phyloP scores from a whole-genome alignment of 2,888 invertebrate genomes.

The Congeria kusceri region DNA sequence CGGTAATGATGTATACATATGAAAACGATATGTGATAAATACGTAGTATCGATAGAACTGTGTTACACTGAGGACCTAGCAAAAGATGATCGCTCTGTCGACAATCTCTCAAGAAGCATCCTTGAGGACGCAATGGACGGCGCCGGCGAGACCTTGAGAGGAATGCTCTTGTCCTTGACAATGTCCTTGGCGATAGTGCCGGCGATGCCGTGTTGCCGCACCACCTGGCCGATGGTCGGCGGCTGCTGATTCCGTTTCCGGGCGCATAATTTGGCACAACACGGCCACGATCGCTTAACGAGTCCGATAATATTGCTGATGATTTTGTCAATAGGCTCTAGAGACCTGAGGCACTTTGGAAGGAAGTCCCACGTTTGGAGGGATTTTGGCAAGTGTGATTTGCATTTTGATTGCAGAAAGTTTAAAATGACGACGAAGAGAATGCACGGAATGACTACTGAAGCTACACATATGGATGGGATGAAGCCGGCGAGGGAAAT shows the following conservation, averaged over 20 bases:
- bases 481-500: constrained; percentile 77
- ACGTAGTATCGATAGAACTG: no score
- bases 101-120: constrained; percentile 6
- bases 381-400: constrained; percentile 71
- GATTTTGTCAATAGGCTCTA: constrained; percentile 79
- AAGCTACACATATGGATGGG: constrained; percentile 75
- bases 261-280: constrained; percentile 46
- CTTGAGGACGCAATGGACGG: constrained; percentile 45
- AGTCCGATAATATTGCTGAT: constrained; percentile 34
- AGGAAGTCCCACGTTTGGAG: constrained; percentile 82
- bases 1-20: no score
- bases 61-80: no score
- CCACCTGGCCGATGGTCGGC: constrained; percentile 3
- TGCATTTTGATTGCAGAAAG: constrained; percentile 75
- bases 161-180: background rate
- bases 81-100: background rate
- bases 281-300: constrained; percentile 47
- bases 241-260: constrained; percentile 19
- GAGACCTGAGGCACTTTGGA: constrained; percentile 80
- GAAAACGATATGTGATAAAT: no score
- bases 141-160: constrained; percentile 24
- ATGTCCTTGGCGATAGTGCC: background rate
- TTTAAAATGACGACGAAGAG: constrained; percentile 79
- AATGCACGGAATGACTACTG: constrained; percentile 69
- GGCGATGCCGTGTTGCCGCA: constrained; percentile 18